phyloP scores from a whole-genome alignment of 2,888 invertebrate genomes.

The Seira ritae region DNA sequence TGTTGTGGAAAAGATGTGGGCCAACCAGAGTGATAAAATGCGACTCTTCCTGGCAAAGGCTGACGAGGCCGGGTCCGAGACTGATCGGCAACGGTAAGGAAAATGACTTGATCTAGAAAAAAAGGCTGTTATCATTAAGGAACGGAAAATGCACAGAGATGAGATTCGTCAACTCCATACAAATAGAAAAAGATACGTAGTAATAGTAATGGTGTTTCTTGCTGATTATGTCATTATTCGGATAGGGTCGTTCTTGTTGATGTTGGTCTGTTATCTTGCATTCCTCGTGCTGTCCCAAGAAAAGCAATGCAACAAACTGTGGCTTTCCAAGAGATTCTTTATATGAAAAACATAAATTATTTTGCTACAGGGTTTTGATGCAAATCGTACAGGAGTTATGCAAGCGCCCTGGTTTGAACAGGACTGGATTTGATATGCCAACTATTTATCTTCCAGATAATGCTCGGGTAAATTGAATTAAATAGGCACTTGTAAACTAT shows the following conservation, averaged over 20 bases:
- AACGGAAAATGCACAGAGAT: too few species aligned
- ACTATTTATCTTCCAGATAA: constrained; percentile 79
- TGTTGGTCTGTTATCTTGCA: constrained; percentile 2
- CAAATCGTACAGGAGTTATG: constrained; percentile 80
- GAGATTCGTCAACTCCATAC: neutral
- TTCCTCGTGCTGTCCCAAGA: too few species aligned
- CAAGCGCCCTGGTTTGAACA: constrained; percentile 79
- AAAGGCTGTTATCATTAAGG: too few species aligned
- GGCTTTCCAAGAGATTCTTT: neutral
- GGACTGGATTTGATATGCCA: constrained; percentile 79
- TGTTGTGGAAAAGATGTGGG: constrained; percentile 78
- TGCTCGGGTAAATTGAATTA: neutral
- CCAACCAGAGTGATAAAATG: constrained; percentile 78
- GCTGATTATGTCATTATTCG: neutral
- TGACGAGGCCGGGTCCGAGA: constrained; percentile 79
- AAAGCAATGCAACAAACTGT: too few species aligned
- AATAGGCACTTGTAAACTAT: neutral
- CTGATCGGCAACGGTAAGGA: constrained; percentile 79
- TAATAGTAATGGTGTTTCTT: neutral
- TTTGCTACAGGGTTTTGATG: constrained; percentile 78
- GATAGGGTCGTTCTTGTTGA: neutral
- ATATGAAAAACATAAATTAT: constrained; percentile 7
- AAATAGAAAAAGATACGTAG: neutral
- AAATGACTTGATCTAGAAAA: too few species aligned
- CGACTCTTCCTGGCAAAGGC: constrained; percentile 79